Evolutionary conservation across 64 coral and sea anemone genomes (phyloP).

Genomic region (Anthopleura sola): DNA sequence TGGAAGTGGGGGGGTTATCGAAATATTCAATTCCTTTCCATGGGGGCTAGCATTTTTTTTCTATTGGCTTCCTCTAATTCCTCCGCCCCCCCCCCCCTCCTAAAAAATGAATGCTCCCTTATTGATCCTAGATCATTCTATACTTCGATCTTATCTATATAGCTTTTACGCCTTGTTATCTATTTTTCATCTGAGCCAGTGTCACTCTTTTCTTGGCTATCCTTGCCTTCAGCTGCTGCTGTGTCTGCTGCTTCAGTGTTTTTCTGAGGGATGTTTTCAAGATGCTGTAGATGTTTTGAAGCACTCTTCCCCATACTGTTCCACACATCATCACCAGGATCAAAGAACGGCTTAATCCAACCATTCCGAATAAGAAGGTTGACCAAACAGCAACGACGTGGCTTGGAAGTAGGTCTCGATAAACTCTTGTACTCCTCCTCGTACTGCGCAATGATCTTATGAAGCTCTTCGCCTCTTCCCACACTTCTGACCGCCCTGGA

Average conservation of each 20-base stretch:
- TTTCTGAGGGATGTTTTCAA: neutral
- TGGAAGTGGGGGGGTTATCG: no score
- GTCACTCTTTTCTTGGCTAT: neutral
- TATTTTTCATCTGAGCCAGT: neutral
- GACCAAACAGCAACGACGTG: neutral
- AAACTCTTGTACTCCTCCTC: constrained; percentile 4
- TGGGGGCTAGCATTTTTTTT: no score
- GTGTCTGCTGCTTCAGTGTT: neutral
- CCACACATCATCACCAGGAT: constrained; percentile 27
- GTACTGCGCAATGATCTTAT: neutral
- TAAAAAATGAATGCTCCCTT: no score
- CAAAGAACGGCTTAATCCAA: constrained; percentile 20
- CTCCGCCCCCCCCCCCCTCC: no score
- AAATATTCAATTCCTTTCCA: no score
- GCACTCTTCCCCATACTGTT: neutral
- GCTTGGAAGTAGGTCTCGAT: neutral
- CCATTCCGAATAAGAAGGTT: neutral
- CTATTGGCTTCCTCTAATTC: no score
- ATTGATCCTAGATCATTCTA: no score
- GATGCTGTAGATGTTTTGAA: neutral
- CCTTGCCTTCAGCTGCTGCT: neutral
- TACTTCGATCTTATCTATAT: no score
- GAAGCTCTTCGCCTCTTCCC: constrained; percentile 6
- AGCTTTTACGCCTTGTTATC: no score
- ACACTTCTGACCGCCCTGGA: neutral